Conservation (phyloP, 2,113 vertebrate species). For the Percopsis transmontana region DNA sequence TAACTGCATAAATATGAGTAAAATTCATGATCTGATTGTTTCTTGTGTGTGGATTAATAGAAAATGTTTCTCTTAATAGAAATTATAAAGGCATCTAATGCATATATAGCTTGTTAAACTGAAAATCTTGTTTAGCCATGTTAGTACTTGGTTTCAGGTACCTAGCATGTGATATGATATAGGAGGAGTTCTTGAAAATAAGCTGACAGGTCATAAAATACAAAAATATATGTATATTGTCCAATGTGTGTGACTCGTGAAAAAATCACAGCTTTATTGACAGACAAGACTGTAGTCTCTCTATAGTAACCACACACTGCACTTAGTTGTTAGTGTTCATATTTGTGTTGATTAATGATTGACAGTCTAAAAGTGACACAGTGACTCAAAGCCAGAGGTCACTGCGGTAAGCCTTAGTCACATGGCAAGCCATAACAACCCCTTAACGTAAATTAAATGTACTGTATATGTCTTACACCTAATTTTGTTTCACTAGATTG, state of each 20-base stretch:
- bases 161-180: conserved; percentile 26
- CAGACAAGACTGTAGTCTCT: neutral
- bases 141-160: conserved; percentile 22
- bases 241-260: neutral
- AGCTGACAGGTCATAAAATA: conserved; percentile 51
- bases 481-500: no score
- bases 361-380: conserved; percentile 31
- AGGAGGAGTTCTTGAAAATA: conserved; percentile 34
- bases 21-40: no score
- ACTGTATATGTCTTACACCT: neutral
- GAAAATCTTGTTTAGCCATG: neutral
- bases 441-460: conserved; percentile 26
- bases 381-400: conserved; percentile 37
- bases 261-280: neutral
- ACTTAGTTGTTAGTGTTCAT: conserved; percentile 12
- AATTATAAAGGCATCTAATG: neutral
- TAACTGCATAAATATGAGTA: no score
- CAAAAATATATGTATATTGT: conserved; percentile 11
- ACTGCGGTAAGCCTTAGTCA: conserved; percentile 16
- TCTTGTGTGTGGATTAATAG: no score
- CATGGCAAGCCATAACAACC: conserved; percentile 8
- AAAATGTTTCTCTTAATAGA: no score
- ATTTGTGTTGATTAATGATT: conserved; percentile 26
- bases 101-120: conserved; percentile 2
- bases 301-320: neutral